Evolutionary conservation across 2,888 invertebrate genomes (phyloP).

Genomic region (Drosophila cognata): DNA sequence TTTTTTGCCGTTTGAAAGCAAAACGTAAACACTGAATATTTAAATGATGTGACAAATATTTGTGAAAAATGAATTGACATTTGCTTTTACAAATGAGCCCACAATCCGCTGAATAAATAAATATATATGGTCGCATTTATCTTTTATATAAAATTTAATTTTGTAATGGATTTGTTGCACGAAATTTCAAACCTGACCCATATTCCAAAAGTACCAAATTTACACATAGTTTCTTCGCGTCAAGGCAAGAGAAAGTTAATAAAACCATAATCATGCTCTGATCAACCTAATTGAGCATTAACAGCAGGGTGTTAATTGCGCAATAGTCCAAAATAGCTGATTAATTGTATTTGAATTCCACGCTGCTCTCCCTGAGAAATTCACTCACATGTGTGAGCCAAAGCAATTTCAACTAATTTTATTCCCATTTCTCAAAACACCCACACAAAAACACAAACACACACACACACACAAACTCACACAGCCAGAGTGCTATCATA

Average conservation of each 20-base stretch:
- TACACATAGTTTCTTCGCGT: background rate
- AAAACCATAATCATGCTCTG: slow-evolving; percentile 19
- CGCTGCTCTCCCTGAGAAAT: slow-evolving; percentile 4
- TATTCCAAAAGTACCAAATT: background rate
- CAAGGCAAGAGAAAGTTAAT: slow-evolving; percentile 42
- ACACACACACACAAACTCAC: slow-evolving; percentile 1
- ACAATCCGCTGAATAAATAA: background rate
- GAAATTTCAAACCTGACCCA: background rate
- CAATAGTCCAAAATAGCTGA: slow-evolving; percentile 24
- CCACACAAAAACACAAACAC: slow-evolving; percentile 1
- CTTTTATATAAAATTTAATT: background rate
- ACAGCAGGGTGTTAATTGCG: slow-evolving; percentile 47
- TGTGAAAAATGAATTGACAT: background rate
- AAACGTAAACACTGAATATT: slow-evolving; percentile 6
- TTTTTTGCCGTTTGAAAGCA: slow-evolving; percentile 1
- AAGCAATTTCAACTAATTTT: slow-evolving; percentile 25
- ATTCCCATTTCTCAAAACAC: background rate
- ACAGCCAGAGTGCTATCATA: background rate
- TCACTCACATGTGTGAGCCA: background rate
- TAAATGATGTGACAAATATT: slow-evolving; percentile 3
- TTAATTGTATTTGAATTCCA: slow-evolving; percentile 8
- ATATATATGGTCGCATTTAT: background rate
- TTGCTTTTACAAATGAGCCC: background rate
- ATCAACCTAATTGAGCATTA: slow-evolving; percentile 32
- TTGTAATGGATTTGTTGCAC: background rate